Evolutionary conservation across 1,140 invertebrate species (phyloP).

Genomic region (Matsumurasca onukii): DNA sequence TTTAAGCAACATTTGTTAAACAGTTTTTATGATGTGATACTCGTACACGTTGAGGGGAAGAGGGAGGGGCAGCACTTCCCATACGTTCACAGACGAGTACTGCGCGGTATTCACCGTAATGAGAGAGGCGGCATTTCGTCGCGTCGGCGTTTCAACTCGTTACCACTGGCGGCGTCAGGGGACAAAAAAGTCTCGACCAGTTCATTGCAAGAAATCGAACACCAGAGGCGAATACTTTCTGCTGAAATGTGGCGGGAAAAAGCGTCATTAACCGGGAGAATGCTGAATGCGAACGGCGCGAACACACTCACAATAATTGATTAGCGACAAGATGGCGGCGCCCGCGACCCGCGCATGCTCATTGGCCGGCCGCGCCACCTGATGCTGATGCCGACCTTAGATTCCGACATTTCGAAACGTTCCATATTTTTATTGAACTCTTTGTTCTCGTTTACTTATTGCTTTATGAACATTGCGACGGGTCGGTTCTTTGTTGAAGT

Average conservation of each 20-base stretch:
- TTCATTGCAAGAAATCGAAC: slow-evolving; percentile 17
- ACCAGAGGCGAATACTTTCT: neutral
- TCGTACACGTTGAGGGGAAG: too few species aligned
- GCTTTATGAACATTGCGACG: too few species aligned
- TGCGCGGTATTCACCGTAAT: neutral
- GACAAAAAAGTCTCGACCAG: slow-evolving; percentile 13
- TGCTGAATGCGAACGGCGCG: neutral
- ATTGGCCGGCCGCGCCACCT: neutral
- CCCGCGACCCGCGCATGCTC: neutral
- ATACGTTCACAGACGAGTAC: too few species aligned
- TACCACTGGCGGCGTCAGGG: neutral
- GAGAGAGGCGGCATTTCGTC: neutral
- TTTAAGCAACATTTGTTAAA: too few species aligned
- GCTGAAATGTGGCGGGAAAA: neutral
- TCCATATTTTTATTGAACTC: too few species aligned
- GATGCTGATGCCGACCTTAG: neutral
- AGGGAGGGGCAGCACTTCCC: too few species aligned
- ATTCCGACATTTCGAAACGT: neutral
- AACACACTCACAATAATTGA: slow-evolving; percentile 16
- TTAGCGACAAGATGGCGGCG: slow-evolving; percentile 8
- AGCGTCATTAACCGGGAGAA: slow-evolving; percentile 3
- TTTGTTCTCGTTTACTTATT: too few species aligned
- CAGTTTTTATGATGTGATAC: too few species aligned
- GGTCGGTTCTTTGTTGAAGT: too few species aligned
- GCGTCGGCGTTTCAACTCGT: neutral